Conservation (phyloP, 2,797 vertebrate species). For the Argentina silus region DNA sequence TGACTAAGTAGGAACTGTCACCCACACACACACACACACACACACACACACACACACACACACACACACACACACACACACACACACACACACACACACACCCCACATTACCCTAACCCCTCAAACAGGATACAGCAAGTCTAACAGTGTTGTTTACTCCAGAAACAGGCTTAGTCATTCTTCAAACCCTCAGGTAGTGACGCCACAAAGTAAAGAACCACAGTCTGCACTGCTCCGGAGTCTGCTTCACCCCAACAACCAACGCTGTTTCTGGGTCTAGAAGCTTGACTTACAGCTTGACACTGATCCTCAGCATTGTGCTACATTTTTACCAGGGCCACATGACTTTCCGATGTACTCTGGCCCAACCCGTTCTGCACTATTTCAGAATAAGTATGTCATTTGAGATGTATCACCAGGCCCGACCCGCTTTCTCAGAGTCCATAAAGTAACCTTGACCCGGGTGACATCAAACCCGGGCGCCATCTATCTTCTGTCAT, state of each 20-base stretch:
- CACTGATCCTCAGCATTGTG: background rate
- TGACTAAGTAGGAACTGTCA: background rate
- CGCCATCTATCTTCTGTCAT: slow-evolving; percentile 16
- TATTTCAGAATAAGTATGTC: slow-evolving; percentile 9
- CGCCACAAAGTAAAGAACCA: background rate
- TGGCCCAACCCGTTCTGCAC: background rate
- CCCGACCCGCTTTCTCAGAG: background rate
- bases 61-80: background rate
- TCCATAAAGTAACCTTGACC: slow-evolving; percentile 16
- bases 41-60: background rate
- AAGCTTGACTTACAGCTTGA: too few species aligned
- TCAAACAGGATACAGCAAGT: slow-evolving; percentile 51
- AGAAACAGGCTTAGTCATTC: slow-evolving; percentile 29
- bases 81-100: slow-evolving; percentile 6
- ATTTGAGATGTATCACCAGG: background rate
- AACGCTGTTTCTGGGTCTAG: too few species aligned
- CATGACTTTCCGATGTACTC: background rate
- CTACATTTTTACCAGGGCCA: background rate
- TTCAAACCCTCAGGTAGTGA: slow-evolving; percentile 17
- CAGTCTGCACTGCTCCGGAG: background rate
- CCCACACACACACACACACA: background rate
- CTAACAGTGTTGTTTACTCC: slow-evolving; percentile 31
- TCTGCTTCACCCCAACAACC: background rate
- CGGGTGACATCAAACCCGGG: background rate
- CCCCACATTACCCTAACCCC: slow-evolving; percentile 33